Conservation (phyloP, 2,797 vertebrate species). For the Rhincodon typus region DNA sequence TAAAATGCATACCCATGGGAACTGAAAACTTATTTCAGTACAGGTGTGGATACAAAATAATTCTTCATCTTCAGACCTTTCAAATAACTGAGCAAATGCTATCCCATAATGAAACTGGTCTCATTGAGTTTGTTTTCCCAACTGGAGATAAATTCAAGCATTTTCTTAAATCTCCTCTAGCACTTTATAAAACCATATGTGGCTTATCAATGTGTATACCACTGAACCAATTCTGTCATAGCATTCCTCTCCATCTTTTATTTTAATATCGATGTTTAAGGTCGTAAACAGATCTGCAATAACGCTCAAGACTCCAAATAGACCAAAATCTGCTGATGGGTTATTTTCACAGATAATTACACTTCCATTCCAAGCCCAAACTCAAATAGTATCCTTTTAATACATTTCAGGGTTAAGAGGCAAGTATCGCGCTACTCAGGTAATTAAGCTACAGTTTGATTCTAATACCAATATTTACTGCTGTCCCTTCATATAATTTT, state of each 20-base stretch:
- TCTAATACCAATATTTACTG: neutral
- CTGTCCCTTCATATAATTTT: neutral
- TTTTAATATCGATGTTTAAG: neutral
- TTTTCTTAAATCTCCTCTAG: neutral
- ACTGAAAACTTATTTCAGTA: neutral
- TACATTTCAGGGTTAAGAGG: neutral
- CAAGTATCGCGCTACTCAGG: neutral
- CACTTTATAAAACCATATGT: neutral
- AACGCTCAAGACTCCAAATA: neutral
- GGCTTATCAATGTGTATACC: neutral
- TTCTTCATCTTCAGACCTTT: neutral
- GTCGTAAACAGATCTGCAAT: neutral
- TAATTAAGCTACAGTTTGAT: neutral
- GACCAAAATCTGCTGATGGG: neutral
- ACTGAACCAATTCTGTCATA: neutral
- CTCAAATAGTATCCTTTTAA: neutral
- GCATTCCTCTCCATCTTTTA: neutral
- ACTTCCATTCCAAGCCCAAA: neutral
- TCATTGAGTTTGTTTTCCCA: neutral
- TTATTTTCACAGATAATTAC: neutral
- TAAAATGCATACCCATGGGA: neutral
- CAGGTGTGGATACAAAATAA: neutral
- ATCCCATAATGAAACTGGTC: neutral
- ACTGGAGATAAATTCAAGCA: neutral
- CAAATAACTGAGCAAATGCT: neutral